Evolutionary conservation across 2,113 vertebrate species (phyloP), one percentile per base, ranked within the genome.

Genomic region (Lutjanus erythropterus): DNA sequence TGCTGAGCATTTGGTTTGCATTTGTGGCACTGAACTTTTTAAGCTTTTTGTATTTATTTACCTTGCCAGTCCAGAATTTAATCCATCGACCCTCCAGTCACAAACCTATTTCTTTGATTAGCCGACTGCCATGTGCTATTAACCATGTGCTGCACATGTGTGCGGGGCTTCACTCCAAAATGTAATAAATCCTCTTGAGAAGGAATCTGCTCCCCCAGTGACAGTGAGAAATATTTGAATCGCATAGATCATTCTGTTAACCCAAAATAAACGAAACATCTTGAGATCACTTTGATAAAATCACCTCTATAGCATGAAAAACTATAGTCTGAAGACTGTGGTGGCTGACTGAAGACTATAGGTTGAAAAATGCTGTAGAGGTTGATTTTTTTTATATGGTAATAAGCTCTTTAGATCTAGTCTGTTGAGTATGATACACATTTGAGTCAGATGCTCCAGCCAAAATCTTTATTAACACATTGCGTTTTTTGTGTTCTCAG

Each of bases 61-160:
- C 23, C 16, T n/a, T 39, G 64, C 15, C 49, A 37, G 18, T 67
- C 31, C 27, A 60, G 39, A 56, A 52, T 33, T 52, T 49, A 50
- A 55, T 85, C 58, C 14, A 8, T 65, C 55, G 33, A 67, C 33
- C 33, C 52, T 58, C 1, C 23, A 65, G 62, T 76, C 78, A 55
- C 60, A 65, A 70, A 76, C 59, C 1, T 2, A 19, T 41, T 71
- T 75, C 25, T 85, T 14, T 68, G 53, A 77, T 78, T 52, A 65
- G 61, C 23, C 50, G 37, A 55, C 58, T 56, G 29, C 68, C 41
- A 35, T 5, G 19, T 75, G 27, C 33, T 25, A 14, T 82, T 39
- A 72, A 49, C 50, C 82, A 76, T 76, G 67, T 88, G 86, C 59
- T 72, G 27, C 5, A 29, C 80, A 72, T 47, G 46, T 78, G 73